Percentiles rank a stretch among this genome's conserved stretches.
phyloP scores from a whole-genome alignment of 1,140 invertebrate genomes.

The Plectus sambesii region DNA sequence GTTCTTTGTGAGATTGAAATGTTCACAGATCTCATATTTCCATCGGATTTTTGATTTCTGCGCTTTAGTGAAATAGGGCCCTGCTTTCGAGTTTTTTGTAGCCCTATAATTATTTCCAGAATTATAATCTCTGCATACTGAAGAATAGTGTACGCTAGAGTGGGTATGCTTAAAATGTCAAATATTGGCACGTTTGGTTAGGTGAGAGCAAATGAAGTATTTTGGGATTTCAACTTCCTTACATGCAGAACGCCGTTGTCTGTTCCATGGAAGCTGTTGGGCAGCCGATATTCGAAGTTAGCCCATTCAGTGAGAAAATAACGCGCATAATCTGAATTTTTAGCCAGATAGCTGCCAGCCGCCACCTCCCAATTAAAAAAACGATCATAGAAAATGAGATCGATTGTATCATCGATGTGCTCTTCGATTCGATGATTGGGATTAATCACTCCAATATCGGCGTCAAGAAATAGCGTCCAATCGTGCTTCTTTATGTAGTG shows the following conservation, averaged over 20 bases:
- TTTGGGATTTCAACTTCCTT: no score
- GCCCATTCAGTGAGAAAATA: background rate
- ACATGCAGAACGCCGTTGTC: conserved; percentile 7
- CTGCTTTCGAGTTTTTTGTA: no score
- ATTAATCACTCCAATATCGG: conserved; percentile 23
- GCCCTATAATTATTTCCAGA: no score
- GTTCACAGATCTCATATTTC: no score
- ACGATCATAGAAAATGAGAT: conserved; percentile 3
- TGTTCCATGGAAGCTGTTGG: conserved; percentile 7
- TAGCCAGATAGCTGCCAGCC: conserved; percentile 3
- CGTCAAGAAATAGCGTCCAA: conserved; percentile 18
- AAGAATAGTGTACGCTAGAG: no score
- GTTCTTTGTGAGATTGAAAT: no score
- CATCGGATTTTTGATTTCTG: no score
- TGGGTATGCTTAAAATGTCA: no score
- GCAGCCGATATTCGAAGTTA: conserved; percentile 1
- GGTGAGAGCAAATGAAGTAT: no score
- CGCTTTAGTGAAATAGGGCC: no score
- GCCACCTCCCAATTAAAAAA: conserved; percentile 10
- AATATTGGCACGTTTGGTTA: no score
- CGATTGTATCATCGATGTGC: conserved; percentile 3
- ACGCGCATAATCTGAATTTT: background rate
- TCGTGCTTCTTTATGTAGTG: conserved; percentile 1
- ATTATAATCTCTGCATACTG: no score
- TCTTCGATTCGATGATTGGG: conserved; percentile 12